These are phyloP conservation scores for Palythoa grandis DNA, from an alignment of 92 coral and sea anemone species.

Conservation along the genomic window DNA sequence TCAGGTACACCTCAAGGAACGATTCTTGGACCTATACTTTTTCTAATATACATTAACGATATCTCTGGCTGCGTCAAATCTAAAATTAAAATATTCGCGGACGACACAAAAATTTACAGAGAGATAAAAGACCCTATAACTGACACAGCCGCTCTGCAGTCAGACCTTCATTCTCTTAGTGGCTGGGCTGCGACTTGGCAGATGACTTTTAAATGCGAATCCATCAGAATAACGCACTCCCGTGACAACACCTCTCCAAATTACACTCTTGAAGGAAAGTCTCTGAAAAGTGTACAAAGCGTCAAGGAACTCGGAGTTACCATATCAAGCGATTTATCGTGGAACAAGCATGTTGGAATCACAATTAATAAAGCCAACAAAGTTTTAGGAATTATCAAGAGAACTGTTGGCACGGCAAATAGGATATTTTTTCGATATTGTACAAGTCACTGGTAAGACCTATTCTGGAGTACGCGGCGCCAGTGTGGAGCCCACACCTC, in stretches of 20 bases:
- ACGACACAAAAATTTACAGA: too few species aligned
- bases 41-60: too few species aligned
- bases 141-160: too few species aligned
- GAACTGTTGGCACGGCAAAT: slow-evolving; percentile 47
- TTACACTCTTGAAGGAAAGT: slow-evolving; percentile 27
- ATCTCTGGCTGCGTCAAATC: too few species aligned
- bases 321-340: slow-evolving; percentile 50
- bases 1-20: too few species aligned
- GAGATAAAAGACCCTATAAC: too few species aligned
- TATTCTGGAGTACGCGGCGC: too few species aligned
- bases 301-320: slow-evolving; percentile 41
- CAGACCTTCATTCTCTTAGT: slow-evolving; percentile 12
- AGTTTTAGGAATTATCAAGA: slow-evolving; percentile 39
- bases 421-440: slow-evolving; percentile 40
- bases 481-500: too few species aligned
- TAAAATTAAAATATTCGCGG: too few species aligned
- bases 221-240: slow-evolving; percentile 22
- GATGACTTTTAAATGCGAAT: slow-evolving; percentile 27
- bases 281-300: background rate
- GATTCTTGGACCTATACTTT: too few species aligned
- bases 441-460: too few species aligned
- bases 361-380: slow-evolving; percentile 50
- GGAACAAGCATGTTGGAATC: slow-evolving; percentile 50
- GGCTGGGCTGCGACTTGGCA: slow-evolving; percentile 32
- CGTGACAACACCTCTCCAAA: slow-evolving; percentile 19